Evolutionary conservation across 2,113 vertebrate species (phyloP).

Genomic region (Vicugna pacos): DNA sequence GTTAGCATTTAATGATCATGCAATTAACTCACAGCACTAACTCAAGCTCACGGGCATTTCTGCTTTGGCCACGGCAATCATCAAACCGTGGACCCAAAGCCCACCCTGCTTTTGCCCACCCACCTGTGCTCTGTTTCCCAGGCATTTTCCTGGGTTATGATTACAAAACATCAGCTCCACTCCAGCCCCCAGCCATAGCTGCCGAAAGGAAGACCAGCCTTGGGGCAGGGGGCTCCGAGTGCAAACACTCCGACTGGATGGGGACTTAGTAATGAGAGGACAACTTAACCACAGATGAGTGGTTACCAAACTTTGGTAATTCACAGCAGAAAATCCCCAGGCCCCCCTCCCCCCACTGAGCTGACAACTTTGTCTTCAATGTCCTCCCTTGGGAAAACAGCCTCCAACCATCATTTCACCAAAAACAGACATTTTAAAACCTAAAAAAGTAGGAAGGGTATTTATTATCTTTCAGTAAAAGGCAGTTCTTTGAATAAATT

Average conservation of each 20-base stretch:
- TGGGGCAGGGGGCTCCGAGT: accelerated
- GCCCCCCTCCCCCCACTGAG: neutral
- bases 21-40: conserved; percentile 68
- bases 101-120: neutral
- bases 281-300: neutral
- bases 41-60: conserved; percentile 61
- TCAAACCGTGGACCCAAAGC: neutral
- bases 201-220: neutral
- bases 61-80: neutral
- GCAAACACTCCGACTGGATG: neutral
- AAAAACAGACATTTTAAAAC: conserved; percentile 34
- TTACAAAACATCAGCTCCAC: neutral
- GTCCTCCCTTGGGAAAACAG: neutral
- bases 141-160: neutral
- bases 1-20: conserved; percentile 72
- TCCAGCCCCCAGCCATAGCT: neutral
- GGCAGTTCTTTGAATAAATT: neutral
- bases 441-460: neutral
- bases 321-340: neutral
- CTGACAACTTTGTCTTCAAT: neutral
- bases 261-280: neutral
- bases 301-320: neutral
- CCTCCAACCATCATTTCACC: neutral
- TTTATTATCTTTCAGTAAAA: neutral
- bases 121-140: neutral